Evolutionary conservation across 1,140 invertebrate genomes (phyloP), one percentile per base, ranked within the genome.

Genomic region (Himalopsyche phryganea): DNA sequence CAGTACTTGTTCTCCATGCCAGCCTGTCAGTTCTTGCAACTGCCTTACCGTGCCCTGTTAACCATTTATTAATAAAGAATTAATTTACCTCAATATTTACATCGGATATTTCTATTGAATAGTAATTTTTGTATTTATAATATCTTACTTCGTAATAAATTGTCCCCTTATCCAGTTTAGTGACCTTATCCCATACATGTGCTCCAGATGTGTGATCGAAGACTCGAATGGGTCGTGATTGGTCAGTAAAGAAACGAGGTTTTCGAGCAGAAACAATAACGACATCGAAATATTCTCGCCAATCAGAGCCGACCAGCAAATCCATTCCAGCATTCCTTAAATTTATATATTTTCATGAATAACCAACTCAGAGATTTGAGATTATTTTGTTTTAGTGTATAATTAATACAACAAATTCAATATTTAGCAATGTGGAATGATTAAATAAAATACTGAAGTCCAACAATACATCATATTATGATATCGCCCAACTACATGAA

Each of bases 201-300:
- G 85, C 87, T 66, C 89, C 83, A 17, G 84, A 86, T 44, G 80
- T 81, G 68, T 88, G 86, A 69, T 96, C 90, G 69, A 92, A 97
- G 11, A 92, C 81, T 66, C 96, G 79, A 59, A 98, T 90, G 0
- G 95, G 95, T 42, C 92, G 84, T 32, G 88, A 88, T 71, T 87
- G 85, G 66, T 91, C 92, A n/a, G 88, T 94, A 76, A 98, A 98
- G 75, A 98, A 98, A 65, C 87, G 88, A 1, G 96, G 96, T 71
- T 98, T 98, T 64, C 94, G 86, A 0, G 96, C 95, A 70, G 92
- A 91, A 5, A 95, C 93, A 58, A 98, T 92, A 19, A 98, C 85
- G 6, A 98, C 88, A 75, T 98, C 93, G 78, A 98, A 98, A 66
- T 87, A 88, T 11, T 92, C 82, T 58, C 85, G 82, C 96, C 96